phyloP scores from a whole-genome alignment of 1,140 invertebrate species.

The Hestina assimilis region DNA sequence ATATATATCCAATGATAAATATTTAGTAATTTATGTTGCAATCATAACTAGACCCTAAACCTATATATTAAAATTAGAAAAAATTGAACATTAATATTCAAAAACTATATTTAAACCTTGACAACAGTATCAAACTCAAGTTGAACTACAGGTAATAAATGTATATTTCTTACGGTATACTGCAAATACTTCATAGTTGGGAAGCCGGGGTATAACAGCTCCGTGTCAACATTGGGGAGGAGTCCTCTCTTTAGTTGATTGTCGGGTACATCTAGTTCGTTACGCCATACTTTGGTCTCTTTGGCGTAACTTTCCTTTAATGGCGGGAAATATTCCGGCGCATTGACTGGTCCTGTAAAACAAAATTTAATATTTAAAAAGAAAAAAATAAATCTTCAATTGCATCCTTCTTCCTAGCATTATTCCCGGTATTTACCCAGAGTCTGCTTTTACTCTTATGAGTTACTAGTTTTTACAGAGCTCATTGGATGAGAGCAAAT shows the following conservation, averaged over 20 bases:
- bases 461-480: no score
- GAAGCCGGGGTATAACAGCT: conserved; percentile 92
- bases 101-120: no score
- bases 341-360: conserved; percentile 49
- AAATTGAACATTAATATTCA: no score
- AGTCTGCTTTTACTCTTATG: background rate
- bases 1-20: no score
- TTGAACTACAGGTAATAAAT: no score
- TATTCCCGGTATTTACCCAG: background rate
- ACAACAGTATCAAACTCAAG: no score
- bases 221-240: conserved; percentile 82
- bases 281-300: conserved; percentile 74
- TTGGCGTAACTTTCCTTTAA: conserved; percentile 81
- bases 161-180: conserved; percentile 81
- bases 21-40: no score
- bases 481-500: no score
- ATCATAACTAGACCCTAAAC: no score
- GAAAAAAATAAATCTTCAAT: no score
- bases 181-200: conserved; percentile 91
- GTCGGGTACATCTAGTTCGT: conserved; percentile 81
- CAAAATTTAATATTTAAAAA: background rate
- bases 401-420: background rate
- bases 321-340: conserved; percentile 84
- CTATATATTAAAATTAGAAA: no score
- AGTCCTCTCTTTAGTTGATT: conserved; percentile 86